Conservation (phyloP, 2,888 invertebrate genomes). For the Mylabris sibirica region DNA sequence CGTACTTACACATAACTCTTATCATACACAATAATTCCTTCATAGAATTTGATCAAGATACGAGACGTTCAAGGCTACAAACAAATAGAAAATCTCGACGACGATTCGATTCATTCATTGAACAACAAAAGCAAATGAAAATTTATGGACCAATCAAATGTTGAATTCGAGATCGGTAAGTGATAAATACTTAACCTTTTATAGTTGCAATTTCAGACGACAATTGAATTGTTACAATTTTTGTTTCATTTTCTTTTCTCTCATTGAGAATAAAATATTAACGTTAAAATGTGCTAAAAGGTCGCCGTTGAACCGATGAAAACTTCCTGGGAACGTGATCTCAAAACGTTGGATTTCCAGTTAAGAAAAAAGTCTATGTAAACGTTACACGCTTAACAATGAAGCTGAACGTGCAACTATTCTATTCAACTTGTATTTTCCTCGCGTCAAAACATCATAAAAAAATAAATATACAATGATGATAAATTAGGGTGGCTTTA, state of each 20-base stretch:
- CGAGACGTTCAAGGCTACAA: neutral
- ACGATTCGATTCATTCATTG: neutral
- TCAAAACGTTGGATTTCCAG: conserved; percentile 2
- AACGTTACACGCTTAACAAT: conserved; percentile 15
- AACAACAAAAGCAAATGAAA: neutral
- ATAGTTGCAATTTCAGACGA: neutral
- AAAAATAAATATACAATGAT: neutral
- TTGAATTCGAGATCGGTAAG: neutral
- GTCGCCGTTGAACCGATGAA: neutral
- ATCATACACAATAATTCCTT: neutral
- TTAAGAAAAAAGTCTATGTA: neutral
- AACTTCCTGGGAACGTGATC: conserved; percentile 13
- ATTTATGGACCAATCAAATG: neutral
- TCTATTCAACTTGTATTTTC: conserved; percentile 2
- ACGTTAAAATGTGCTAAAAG: neutral
- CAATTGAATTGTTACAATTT: too few relatives aligned
- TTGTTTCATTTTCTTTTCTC: too few relatives aligned
- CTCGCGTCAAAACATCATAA: neutral
- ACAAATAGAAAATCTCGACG: neutral
- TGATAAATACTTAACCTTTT: neutral
- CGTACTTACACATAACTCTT: neutral
- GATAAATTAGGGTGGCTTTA: conserved; percentile 15
- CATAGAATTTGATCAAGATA: neutral
- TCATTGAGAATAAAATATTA: too few relatives aligned
- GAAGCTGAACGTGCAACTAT: conserved; percentile 11